Base-by-base conservation (phyloP, 1,140 invertebrate genomes). In the Cydia splendana region DNA sequence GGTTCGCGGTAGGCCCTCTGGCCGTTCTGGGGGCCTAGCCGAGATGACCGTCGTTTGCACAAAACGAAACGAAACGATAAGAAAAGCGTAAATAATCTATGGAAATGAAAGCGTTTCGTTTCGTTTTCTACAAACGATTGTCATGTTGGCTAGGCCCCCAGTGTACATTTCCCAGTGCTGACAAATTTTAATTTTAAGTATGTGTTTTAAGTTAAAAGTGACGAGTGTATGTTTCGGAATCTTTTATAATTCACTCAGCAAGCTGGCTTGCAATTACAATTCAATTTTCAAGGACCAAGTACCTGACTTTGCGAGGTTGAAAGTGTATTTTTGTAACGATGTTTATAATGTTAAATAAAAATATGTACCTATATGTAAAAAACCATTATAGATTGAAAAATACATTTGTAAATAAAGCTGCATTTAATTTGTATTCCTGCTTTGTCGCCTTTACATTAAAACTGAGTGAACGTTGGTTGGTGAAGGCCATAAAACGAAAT, bases 401-500 rank as follows among this genome's bases (percentile, higher is more conserved):
- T 20, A 71, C 15, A 20, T 71, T 15, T 42, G 45, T 42, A 9
- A 45, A 18, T 38, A 71, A 42, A 24, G 4, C n/a, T 45, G 67
- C 15, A 45, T 69, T 69, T 38, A 38, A 38, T 71, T 71, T 18
- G 7, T 71, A 71, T 71, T 71, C 67, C 67, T 42, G 34, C 12
- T n/a, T 18, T 71, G 67, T 71, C 34, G 18, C n/a, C 38, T 71
- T 13, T 42, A 42, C 45, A 38, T 20, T n/a, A 42, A 71, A 38
- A 38, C 34, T 4, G 18, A 38, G 15, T 45, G 18, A 38, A 42
- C 34, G 34, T 42, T 18, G 28, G 28, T 34, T 34, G 67, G 34
- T 18, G 34, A 38, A 71, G 30, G 67, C 67, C n/a, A 18, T 71
- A 77, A 75, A 76, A 48, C 53, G 77, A 79, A 71, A 80, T 81